Evolutionary conservation across 2,797 vertebrate genomes (phyloP), one percentile per base, ranked within the genome.

Genomic region (Neopelma chrysocephalum): DNA sequence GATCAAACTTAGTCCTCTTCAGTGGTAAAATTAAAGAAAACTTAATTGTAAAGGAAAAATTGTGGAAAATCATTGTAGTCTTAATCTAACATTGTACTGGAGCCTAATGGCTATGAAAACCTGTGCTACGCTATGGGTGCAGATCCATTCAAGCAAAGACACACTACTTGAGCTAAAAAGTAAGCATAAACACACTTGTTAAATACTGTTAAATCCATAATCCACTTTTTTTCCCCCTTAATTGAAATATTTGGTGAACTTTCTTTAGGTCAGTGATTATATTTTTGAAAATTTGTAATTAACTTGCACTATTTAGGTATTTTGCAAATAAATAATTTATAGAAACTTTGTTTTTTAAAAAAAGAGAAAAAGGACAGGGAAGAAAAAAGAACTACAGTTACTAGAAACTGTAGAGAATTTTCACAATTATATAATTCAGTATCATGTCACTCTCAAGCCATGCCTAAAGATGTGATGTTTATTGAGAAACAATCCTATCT

Each of bases 341-440:
- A 57, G 10, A 70, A 70, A 45, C 1, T 20, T 77, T 6, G 13
- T 42, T 43, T 1, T 34, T 10, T 8, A 48, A 53, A 31, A 53
- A 18, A n/a, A 68, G 27, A 32, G 21, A 45, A n/a, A 29, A 51
- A 71, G 0, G 1, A 23, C 12, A 31, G 1, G 15, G 12, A 62
- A 66, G 23, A 25, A 75, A 43, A 86, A 80, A 77, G 2, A 25
- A 15, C 6, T 38, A 9, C 2, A 11, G 4, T 23, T 82, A 27
- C 23, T 64, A 43, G 4, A 75, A 6, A 40, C 16, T 17, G 11
- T 11, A 40, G 11, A 61, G 7, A 61, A 72, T 22, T 48, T 18
- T 32, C 1, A 12, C 43, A 76, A 56, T 31, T 72, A 23, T 14
- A 11, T 6, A 18, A 5, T 36, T 47, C 20, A 31, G 68, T 70